Conservation (phyloP, 2,888 invertebrate genomes). For the Biston stratarius region DNA sequence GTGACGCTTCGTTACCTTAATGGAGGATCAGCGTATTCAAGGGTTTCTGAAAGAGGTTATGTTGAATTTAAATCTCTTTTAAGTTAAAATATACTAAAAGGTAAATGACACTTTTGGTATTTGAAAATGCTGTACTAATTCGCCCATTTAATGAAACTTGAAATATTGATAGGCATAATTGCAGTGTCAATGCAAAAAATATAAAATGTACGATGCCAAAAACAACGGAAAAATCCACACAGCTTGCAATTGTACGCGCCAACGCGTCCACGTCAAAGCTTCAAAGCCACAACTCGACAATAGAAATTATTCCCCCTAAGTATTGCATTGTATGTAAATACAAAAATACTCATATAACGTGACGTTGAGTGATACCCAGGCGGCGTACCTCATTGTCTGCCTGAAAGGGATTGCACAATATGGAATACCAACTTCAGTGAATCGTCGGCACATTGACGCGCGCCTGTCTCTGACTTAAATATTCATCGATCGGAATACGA, state of each 20-base stretch:
- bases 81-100: background rate
- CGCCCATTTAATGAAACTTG: no score
- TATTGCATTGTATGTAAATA: slow-evolving; percentile 38
- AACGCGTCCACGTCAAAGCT: slow-evolving; percentile 32
- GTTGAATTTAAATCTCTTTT: slow-evolving; percentile 20
- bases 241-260: slow-evolving; percentile 30
- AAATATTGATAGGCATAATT: no score
- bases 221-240: background rate
- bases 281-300: slow-evolving; percentile 47
- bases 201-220: no score
- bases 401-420: slow-evolving; percentile 61
- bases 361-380: slow-evolving; percentile 83
- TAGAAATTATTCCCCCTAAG: slow-evolving; percentile 37
- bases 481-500: slow-evolving; percentile 60
- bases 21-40: slow-evolving; percentile 50
- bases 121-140: no score
- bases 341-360: slow-evolving; percentile 76
- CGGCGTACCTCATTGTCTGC: slow-evolving; percentile 68
- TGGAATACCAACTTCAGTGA: slow-evolving; percentile 39
- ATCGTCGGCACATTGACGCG: slow-evolving; percentile 39
- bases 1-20: slow-evolving; percentile 67
- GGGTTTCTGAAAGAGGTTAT: slow-evolving; percentile 22
- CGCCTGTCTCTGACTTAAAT: slow-evolving; percentile 55
- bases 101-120: background rate
- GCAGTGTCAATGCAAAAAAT: no score